Conservation (phyloP, 1,140 invertebrate genomes). For the Oryzaephilus surinamensis region DNA sequence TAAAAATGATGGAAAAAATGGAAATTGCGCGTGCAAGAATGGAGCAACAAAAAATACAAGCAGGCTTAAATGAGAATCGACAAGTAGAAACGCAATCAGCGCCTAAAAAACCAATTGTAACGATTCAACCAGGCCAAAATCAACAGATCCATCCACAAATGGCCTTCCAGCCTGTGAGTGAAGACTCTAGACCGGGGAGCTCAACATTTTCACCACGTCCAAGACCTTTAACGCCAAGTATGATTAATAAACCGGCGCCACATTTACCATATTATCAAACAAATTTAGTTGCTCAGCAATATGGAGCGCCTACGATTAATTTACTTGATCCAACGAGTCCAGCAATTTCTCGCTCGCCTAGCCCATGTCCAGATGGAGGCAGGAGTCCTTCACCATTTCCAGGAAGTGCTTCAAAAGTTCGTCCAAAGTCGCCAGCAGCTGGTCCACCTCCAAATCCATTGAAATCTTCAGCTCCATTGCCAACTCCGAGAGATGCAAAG, state of each 20-base stretch:
- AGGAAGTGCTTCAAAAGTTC: background rate
- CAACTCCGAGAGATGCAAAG: conserved; percentile 20
- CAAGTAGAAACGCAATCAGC: background rate
- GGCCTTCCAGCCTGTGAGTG: conserved; percentile 48
- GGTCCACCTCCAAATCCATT: conserved; percentile 50
- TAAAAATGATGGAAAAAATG: conserved; percentile 21
- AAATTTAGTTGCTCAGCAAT: conserved; percentile 49
- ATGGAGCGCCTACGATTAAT: conserved; percentile 41
- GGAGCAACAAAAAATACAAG: conserved; percentile 6
- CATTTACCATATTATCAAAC: conserved; percentile 55
- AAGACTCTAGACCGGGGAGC: conserved; percentile 34
- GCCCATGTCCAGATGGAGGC: conserved; percentile 32
- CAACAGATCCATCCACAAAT: conserved; percentile 1
- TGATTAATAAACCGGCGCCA: conserved; percentile 53
- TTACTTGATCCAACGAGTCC: conserved; percentile 45
- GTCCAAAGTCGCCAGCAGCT: conserved; percentile 43
- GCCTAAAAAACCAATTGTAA: conserved; percentile 18
- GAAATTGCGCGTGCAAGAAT: conserved; percentile 13
- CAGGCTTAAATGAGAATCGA: conserved; percentile 7
- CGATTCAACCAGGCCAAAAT: conserved; percentile 15
- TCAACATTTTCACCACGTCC: conserved; percentile 25
- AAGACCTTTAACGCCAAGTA: conserved; percentile 47
- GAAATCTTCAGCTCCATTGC: conserved; percentile 26
- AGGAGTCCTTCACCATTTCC: conserved; percentile 36
- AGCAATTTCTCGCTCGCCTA: conserved; percentile 45